Percentiles rank a stretch among this genome's conserved stretches.
phyloP scores from a whole-genome alignment of 2,797 vertebrate species.

The Sebastes diaconus region DNA sequence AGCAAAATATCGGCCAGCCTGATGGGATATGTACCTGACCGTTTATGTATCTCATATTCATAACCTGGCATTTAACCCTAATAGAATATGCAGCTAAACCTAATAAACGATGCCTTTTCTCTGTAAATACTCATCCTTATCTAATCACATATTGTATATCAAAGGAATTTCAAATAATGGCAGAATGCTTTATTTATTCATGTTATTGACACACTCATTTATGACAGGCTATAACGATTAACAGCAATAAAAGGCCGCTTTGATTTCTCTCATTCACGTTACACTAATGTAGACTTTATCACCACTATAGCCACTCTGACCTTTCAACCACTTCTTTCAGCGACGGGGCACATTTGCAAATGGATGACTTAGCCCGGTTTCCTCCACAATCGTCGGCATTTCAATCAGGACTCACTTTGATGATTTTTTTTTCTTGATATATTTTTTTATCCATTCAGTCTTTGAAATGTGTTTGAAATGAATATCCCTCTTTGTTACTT shows the following conservation, averaged over 20 bases:
- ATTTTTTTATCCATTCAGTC: conserved; percentile 14
- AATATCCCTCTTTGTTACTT: conserved; percentile 41
- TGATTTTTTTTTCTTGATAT: conserved; percentile 13
- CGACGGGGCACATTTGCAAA: conserved; percentile 24
- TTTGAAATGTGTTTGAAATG: conserved; percentile 55
- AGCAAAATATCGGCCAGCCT: not conserved
- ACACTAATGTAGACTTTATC: conserved; percentile 6
- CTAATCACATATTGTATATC: not conserved
- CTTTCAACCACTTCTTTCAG: conserved; percentile 14
- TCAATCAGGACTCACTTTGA: conserved; percentile 36
- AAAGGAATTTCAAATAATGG: not conserved
- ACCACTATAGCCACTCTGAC: conserved; percentile 6
- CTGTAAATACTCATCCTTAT: not conserved
- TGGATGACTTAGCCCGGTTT: conserved; percentile 22
- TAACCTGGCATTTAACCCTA: not conserved
- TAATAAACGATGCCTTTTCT: not conserved
- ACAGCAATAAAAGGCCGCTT: not conserved
- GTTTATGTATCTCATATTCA: not conserved
- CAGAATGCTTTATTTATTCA: not conserved
- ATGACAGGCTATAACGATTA: not conserved
- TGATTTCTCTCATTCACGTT: not conserved
- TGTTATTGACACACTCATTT: not conserved
- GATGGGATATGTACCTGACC: not conserved
- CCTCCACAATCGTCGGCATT: conserved; percentile 12
- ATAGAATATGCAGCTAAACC: not conserved